Percentiles rank a stretch among this genome's conserved stretches.
Evolutionary conservation across 1,140 invertebrate species (phyloP).

Genomic region (Pogonomyrmex barbatus): DNA sequence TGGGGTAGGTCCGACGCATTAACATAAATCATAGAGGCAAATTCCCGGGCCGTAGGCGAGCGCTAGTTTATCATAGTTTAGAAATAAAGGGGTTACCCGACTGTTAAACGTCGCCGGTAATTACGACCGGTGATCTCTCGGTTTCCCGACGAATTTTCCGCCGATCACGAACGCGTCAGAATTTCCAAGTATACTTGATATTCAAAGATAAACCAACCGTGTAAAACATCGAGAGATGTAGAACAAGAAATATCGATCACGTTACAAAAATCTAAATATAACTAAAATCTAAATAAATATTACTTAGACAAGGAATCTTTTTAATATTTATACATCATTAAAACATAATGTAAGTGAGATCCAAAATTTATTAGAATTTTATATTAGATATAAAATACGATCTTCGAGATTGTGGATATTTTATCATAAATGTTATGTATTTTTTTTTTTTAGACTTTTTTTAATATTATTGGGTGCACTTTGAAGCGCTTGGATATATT

Average conservation of each 20-base stretch:
- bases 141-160: slow-evolving; percentile 57
- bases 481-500: background rate
- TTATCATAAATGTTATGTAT: slow-evolving; percentile 7
- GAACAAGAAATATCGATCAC: background rate
- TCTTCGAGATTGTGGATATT: background rate
- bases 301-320: too few relatives aligned
- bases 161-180: slow-evolving; percentile 2
- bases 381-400: background rate
- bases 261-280: background rate
- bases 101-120: slow-evolving; percentile 66
- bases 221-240: background rate
- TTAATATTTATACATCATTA: slow-evolving; percentile 8
- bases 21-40: slow-evolving; percentile 79
- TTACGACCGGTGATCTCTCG: slow-evolving; percentile 55
- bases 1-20: slow-evolving; percentile 76
- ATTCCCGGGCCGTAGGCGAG: slow-evolving; percentile 68
- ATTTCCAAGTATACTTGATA: background rate
- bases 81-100: slow-evolving; percentile 73
- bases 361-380: slow-evolving; percentile 21
- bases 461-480: background rate
- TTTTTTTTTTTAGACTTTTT: background rate
- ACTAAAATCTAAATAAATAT: background rate
- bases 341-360: background rate
- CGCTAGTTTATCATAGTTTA: slow-evolving; percentile 76
- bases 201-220: background rate